A percentile compares a stretch with the other conserved stretches of the same genome.
Evolutionary conservation across 2,797 vertebrate species (phyloP).

Genomic region (Rhinoraja longicauda): DNA sequence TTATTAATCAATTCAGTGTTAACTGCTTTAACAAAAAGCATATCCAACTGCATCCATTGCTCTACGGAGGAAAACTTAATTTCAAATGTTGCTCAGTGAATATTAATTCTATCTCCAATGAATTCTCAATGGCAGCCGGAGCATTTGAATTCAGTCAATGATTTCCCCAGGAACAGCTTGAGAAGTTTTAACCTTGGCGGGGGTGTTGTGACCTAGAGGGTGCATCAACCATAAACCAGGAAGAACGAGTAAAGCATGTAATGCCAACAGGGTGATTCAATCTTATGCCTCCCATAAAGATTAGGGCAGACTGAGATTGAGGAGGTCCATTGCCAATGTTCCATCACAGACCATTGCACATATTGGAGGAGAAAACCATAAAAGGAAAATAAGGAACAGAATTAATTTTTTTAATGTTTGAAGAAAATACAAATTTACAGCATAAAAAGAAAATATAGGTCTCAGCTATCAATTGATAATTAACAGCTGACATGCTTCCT

Average conservation of each 20-base stretch:
- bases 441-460: neutral
- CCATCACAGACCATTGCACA: conserved; percentile 8
- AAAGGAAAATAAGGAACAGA: conserved; percentile 18
- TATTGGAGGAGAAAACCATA: neutral
- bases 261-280: conserved; percentile 6
- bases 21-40: neutral
- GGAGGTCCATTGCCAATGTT: neutral
- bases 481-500: neutral
- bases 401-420: neutral
- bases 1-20: neutral
- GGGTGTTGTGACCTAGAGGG: neutral
- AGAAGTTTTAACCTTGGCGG: neutral
- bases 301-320: conserved; percentile 9
- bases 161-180: neutral
- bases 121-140: neutral
- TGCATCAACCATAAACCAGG: neutral
- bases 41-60: neutral
- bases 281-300: neutral
- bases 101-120: conserved; percentile 1
- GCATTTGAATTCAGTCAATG: neutral
- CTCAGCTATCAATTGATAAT: neutral
- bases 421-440: too few species aligned
- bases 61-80: neutral
- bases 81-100: neutral
- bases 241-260: neutral